These are phyloP conservation scores for Austrofundulus limnaeus DNA, from an alignment of 2,113 vertebrate species.

Conservation along the genomic window DNA sequence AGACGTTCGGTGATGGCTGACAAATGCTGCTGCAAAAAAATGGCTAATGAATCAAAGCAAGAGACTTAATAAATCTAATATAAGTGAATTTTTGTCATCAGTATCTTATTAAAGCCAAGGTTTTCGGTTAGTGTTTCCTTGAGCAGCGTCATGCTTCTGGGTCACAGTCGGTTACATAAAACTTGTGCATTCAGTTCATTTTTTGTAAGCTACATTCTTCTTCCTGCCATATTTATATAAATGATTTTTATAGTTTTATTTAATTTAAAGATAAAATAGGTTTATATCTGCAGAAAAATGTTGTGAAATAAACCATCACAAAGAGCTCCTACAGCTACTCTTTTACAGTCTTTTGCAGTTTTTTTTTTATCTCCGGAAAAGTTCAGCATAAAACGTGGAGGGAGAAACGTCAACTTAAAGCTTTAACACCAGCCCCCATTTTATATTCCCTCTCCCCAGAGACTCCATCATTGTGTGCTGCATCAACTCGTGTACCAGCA, in stretches of 20 bases:
- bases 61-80: conserved; percentile 25
- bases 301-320: neutral
- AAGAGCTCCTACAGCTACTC: conserved; percentile 2
- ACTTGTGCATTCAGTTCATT: conserved; percentile 36
- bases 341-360: conserved; percentile 10
- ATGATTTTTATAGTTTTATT: neutral
- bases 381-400: too few relatives aligned
- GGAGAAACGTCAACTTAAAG: conserved; percentile 24
- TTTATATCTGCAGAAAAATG: neutral
- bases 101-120: conserved; percentile 32
- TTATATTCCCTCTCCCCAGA: conserved; percentile 77
- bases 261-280: neutral
- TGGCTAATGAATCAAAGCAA: neutral
- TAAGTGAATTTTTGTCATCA: conserved; percentile 29
- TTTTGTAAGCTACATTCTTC: conserved; percentile 24
- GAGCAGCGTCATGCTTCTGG: conserved; percentile 45
- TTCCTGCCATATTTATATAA: neutral
- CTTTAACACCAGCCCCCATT: conserved; percentile 41
- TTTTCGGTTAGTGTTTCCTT: conserved; percentile 30
- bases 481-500: conserved; percentile 97
- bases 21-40: too few relatives aligned
- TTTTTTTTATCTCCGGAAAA: too few relatives aligned
- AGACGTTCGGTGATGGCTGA: too few relatives aligned
- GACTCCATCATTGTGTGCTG: conserved; percentile 97
- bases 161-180: conserved; percentile 61